A percentile compares a stretch with the other conserved stretches of the same genome.
phyloP scores from a whole-genome alignment of 2,888 invertebrate species.

The Agrotis exclamationis region DNA sequence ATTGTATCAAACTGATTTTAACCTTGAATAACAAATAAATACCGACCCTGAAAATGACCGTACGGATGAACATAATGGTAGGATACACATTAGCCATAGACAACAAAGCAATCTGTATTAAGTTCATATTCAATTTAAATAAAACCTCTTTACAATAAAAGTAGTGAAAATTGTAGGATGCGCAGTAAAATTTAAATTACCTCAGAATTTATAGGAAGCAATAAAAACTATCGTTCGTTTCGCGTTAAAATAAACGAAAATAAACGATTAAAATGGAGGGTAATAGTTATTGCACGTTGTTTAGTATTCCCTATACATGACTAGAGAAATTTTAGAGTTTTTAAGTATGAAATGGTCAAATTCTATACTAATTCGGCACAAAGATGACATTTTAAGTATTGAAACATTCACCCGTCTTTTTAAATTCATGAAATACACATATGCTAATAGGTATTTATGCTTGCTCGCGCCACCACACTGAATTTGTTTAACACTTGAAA shows the following conservation, averaged over 20 bases:
- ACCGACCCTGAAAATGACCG: constrained; percentile 36
- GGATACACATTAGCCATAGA: constrained; percentile 12
- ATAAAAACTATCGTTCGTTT: constrained; percentile 17
- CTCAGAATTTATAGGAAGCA: constrained; percentile 16
- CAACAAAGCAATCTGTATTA: constrained; percentile 4
- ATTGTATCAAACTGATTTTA: constrained; percentile 44
- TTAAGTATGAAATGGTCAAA: constrained; percentile 28
- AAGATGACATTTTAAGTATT: constrained; percentile 1
- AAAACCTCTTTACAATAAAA: constrained; percentile 18
- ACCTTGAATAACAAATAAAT: constrained; percentile 48
- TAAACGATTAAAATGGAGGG: constrained; percentile 36
- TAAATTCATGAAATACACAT: constrained; percentile 20
- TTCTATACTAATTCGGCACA: constrained; percentile 12
- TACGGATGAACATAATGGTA: constrained; percentile 8
- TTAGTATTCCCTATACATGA: constrained; percentile 29
- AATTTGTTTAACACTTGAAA: not conserved
- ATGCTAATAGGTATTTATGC: constrained; percentile 5
- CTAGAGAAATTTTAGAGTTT: constrained; percentile 33
- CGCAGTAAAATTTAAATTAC: constrained; percentile 13
- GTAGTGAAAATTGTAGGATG: not conserved
- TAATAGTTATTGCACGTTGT: constrained; percentile 40
- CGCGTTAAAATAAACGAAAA: constrained; percentile 14
- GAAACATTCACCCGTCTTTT: constrained; percentile 14
- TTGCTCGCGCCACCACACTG: not conserved
- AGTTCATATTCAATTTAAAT: not conserved